A percentile compares a stretch with the other conserved stretches of the same genome.
phyloP scores from a whole-genome alignment of 1,140 invertebrate genomes.

The Andrena cerasifolii region DNA sequence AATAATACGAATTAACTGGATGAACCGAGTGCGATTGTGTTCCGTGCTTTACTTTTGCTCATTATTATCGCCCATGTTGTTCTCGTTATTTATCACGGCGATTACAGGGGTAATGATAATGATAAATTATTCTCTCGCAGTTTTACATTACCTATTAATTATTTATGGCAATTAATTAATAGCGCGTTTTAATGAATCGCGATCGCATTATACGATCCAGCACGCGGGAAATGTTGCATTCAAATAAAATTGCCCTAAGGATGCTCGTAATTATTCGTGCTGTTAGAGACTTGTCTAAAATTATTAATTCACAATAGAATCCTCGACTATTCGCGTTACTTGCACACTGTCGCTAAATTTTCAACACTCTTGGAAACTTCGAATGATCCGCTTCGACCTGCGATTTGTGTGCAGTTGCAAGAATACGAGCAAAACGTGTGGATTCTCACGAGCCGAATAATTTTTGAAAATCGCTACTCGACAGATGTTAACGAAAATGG shows the following conservation, averaged over 20 bases:
- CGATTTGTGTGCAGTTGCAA: too few species aligned
- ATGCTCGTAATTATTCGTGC: neutral
- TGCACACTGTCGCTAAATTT: too few species aligned
- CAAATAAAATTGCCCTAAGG: neutral
- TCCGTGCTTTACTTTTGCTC: neutral
- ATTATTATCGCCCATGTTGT: neutral
- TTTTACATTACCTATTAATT: neutral
- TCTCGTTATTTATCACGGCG: slow-evolving; percentile 4
- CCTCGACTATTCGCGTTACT: too few species aligned
- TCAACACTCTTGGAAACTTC: too few species aligned
- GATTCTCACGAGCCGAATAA: too few species aligned
- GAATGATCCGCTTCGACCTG: too few species aligned
- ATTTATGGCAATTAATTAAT: neutral
- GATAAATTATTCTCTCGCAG: neutral
- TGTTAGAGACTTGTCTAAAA: too few species aligned
- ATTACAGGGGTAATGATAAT: neutral
- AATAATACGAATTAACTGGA: neutral
- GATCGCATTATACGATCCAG: neutral
- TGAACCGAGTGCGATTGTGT: neutral
- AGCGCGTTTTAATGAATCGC: neutral
- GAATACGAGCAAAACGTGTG: too few species aligned
- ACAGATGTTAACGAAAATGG: neutral
- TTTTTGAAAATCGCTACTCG: neutral
- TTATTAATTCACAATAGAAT: too few species aligned
- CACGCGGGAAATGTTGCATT: neutral